A percentile compares a stretch with the other conserved stretches of the same genome.
Evolutionary conservation across 1,140 invertebrate species (phyloP).

Genomic region (Anastrepha obliqua): DNA sequence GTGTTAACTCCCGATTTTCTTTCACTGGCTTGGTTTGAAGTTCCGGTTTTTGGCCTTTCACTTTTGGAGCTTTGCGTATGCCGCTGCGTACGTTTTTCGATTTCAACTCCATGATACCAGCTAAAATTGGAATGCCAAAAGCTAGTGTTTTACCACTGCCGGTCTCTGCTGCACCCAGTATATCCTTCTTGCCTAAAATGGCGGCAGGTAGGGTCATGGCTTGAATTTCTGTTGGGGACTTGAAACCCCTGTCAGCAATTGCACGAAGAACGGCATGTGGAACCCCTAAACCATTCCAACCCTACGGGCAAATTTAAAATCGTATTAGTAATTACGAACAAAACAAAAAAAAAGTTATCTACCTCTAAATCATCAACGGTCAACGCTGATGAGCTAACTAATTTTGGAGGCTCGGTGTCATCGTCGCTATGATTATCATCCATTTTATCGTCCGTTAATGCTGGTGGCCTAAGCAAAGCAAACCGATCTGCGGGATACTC

Average conservation of each 20-base stretch:
- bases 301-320: constrained; percentile 69
- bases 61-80: constrained; percentile 71
- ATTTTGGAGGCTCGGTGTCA: neutral
- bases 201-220: constrained; percentile 86
- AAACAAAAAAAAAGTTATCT: neutral
- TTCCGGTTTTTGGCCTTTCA: constrained; percentile 73
- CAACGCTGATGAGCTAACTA: constrained; percentile 54
- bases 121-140: constrained; percentile 94
- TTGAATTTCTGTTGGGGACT: constrained; percentile 89
- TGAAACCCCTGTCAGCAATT: constrained; percentile 85
- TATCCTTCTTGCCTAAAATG: constrained; percentile 87
- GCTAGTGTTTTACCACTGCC: constrained; percentile 98
- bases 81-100: constrained; percentile 67
- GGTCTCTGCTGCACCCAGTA: constrained; percentile 96
- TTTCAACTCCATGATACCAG: constrained; percentile 87
- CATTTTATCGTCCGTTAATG: constrained; percentile 54
- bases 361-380: constrained; percentile 62
- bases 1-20: constrained; percentile 67
- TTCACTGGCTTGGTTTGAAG: constrained; percentile 62
- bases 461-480: constrained; percentile 64
- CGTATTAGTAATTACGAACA: constrained; percentile 24
- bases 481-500: constrained; percentile 64
- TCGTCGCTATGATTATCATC: constrained; percentile 50
- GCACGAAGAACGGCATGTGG: constrained; percentile 83
- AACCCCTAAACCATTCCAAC: constrained; percentile 83